These are phyloP conservation scores for Gopherus flavomarginatus DNA, from an alignment of 2,113 vertebrate species.

Conservation along the genomic window DNA sequence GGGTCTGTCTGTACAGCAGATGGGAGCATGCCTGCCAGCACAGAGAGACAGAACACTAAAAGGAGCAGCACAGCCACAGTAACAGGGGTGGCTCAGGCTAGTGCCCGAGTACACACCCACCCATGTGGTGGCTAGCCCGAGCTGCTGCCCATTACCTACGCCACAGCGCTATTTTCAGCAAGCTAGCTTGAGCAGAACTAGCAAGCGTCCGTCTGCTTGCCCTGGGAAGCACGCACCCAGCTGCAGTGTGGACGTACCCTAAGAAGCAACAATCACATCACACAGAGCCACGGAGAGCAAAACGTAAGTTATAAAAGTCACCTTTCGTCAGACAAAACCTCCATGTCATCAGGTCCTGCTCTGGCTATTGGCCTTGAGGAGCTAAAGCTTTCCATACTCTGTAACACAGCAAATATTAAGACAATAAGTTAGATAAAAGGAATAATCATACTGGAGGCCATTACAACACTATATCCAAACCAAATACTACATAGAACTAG, in stretches of 20 bases:
- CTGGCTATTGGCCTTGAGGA: slow-evolving; percentile 68
- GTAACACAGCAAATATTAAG: slow-evolving; percentile 69
- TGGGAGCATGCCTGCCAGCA: neutral
- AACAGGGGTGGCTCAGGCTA: neutral
- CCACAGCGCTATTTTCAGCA: neutral
- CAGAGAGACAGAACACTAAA: neutral
- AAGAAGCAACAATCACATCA: neutral
- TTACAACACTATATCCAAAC: neutral
- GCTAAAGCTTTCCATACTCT: slow-evolving; percentile 81
- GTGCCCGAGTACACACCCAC: neutral
- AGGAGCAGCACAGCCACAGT: neutral
- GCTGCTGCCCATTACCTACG: neutral
- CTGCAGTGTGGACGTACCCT: neutral
- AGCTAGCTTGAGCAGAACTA: neutral
- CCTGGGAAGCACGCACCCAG: neutral
- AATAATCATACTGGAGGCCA: neutral
- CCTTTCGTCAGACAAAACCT: slow-evolving; percentile 79
- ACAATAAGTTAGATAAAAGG: slow-evolving; percentile 7
- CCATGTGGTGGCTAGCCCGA: too few relatives aligned
- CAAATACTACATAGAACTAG: neutral
- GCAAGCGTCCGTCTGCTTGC: neutral
- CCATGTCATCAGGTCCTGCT: slow-evolving; percentile 76
- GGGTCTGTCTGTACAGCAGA: neutral
- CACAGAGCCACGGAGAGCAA: neutral
- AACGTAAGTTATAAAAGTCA: slow-evolving; percentile 52